phyloP scores from a whole-genome alignment of 1,140 invertebrate genomes.

The Elysia chlorotica region DNA sequence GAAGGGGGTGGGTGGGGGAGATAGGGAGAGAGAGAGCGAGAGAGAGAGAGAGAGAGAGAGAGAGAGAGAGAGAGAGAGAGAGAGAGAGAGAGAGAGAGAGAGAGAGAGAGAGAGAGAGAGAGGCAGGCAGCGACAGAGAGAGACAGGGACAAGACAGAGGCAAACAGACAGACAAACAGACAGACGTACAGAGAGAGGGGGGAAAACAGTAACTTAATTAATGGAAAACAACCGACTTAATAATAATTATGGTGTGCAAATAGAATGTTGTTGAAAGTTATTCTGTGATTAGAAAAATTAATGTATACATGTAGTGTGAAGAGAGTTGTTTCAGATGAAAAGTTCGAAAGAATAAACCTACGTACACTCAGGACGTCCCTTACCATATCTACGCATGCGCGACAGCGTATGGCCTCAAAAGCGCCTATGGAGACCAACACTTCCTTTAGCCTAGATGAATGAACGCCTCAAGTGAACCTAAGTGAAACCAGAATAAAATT shows the following conservation, averaged over 20 bases:
- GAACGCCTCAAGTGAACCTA: no score
- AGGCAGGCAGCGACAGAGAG: constrained; percentile 11
- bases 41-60: not conserved
- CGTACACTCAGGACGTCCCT: no score
- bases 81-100: constrained; percentile 4
- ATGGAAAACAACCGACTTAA: not conserved
- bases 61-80: constrained; percentile 2
- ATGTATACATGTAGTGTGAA: no score
- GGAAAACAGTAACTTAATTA: not conserved
- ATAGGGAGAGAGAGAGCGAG: not conserved
- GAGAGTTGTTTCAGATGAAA: no score
- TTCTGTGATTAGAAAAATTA: no score
- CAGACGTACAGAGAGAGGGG: not conserved
- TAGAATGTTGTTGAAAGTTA: not conserved
- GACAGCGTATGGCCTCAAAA: no score
- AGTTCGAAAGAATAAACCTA: no score
- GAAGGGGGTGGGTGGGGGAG: not conserved
- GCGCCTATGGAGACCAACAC: no score
- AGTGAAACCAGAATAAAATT: no score
- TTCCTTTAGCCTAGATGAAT: no score
- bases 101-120: constrained; percentile 9
- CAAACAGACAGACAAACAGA: not conserved
- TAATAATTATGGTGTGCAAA: not conserved
- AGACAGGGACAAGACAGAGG: not conserved
- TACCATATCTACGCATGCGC: no score